These are phyloP conservation scores for Tarsius wallacei DNA, from an alignment of 2,797 vertebrate genomes.

Conservation along the genomic window DNA sequence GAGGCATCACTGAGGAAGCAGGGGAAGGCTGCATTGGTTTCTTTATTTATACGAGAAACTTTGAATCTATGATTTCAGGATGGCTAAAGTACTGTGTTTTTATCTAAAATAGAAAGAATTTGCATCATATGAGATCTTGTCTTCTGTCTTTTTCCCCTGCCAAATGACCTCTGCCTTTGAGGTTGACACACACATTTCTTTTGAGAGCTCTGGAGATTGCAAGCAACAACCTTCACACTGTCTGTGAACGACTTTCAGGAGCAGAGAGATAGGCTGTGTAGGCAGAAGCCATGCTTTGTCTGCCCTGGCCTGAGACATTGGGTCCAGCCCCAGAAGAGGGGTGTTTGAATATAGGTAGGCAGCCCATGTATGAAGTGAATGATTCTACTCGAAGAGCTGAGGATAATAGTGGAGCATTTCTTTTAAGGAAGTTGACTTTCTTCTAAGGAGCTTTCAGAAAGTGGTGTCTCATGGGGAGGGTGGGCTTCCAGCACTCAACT, in stretches of 20 bases:
- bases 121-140: neutral
- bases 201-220: neutral
- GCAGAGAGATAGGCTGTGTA: neutral
- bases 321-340: neutral
- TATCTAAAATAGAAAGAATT: neutral
- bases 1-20: neutral
- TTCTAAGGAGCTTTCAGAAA: neutral
- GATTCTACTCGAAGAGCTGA: neutral
- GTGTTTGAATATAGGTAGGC: neutral
- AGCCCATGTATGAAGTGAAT: neutral
- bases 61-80: neutral
- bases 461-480: neutral
- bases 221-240: neutral
- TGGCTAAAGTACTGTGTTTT: neutral
- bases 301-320: neutral
- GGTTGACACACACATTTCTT: neutral
- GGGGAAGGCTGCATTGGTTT: neutral
- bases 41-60: conserved; percentile 19
- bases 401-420: neutral
- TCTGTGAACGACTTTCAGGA: neutral
- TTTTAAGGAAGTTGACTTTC: conserved; percentile 4
- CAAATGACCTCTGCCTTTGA: neutral
- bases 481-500: fast-evolving
- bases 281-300: neutral
- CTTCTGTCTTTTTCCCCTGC: neutral